Evolutionary conservation across 2,888 invertebrate genomes (phyloP).

Genomic region (Drosophila neotestacea): DNA sequence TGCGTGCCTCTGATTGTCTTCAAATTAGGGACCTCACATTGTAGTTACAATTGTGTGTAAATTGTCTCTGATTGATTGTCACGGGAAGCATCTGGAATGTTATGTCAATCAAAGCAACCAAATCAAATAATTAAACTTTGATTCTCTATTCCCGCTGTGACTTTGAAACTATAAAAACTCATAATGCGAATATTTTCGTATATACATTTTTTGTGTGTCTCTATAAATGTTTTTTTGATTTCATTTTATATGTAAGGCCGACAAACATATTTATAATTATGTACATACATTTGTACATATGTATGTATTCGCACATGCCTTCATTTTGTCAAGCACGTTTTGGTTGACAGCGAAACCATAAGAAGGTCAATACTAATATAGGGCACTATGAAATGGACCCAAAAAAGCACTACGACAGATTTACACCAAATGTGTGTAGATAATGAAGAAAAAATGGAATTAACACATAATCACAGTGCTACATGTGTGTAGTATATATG

Average conservation of each 20-base stretch:
- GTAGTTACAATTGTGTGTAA: constrained; percentile 6
- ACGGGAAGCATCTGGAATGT: constrained; percentile 31
- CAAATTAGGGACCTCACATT: constrained; percentile 1
- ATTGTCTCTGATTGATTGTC: constrained; percentile 32
- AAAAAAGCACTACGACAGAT: constrained; percentile 33
- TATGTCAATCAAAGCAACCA: constrained; percentile 21
- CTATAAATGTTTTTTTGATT: constrained; percentile 14
- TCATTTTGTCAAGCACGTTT: constrained; percentile 72
- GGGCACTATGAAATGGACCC: constrained; percentile 48
- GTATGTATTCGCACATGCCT: constrained; percentile 37
- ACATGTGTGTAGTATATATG: neutral
- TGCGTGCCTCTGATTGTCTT: constrained; percentile 5
- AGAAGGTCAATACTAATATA: constrained; percentile 68
- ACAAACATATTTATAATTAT: neutral
- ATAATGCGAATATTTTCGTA: constrained; percentile 17
- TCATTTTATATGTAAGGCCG: neutral
- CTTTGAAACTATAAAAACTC: constrained; percentile 29
- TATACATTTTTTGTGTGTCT: neutral
- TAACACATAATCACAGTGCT: constrained; percentile 19
- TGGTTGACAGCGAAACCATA: constrained; percentile 65
- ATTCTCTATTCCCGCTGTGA: constrained; percentile 21
- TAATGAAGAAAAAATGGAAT: constrained; percentile 19
- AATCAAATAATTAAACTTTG: constrained; percentile 38
- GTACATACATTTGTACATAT: constrained; percentile 10
- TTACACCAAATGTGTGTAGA: constrained; percentile 17